Evolutionary conservation across 2,113 vertebrate species (phyloP), one percentile per base, ranked within the genome.

Genomic region (Microtus ochrogaster): DNA sequence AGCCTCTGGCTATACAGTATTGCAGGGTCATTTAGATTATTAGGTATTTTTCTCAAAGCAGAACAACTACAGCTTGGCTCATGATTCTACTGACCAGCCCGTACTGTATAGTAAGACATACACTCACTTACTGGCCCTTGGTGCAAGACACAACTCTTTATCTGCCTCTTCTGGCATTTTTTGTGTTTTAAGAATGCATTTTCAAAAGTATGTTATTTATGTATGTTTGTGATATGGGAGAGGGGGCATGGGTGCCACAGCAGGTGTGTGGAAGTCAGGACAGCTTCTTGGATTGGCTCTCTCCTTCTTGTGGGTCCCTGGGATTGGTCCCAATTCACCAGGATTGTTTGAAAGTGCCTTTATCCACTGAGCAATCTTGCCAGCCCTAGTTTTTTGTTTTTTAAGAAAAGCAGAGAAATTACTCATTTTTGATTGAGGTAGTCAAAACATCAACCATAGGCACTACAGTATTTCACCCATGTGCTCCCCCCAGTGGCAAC

Each of bases 401-500:
- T 63, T 26, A 83, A 41, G 41, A 49, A 87, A 72, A 55, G 28
- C 39, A 72, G 58, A 65, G 63, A 84, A 84, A 83, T 66, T n/a
- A 10, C 84, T 61, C 86, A 52, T 70, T 92, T 39, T 84, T 49
- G 65, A 36, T 81, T 52, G 4, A 24, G 55, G 4, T 88, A 24
- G 30, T 94, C 33, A 81, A 55, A 95, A 83, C 44, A 58, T 39
- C 83, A 5, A 61, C 24, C 49, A 41, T 65, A 30, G 8, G 1
- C 36, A 19, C 63, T 85, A 47, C 61, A 33, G 7, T 78, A 63
- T 89, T 90, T 93, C 74, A 47, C 58, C 41, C 47, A 11, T 24
- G 52, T 3, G 33, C 96, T 91, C 97, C 97, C 92, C 78, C 97
- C 97, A 63, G 95, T 97, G 97, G 94, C 73, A 44, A n/a, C 52